Conservation (phyloP, 2,888 invertebrate species). For the Caenorhabditis parvicauda region DNA sequence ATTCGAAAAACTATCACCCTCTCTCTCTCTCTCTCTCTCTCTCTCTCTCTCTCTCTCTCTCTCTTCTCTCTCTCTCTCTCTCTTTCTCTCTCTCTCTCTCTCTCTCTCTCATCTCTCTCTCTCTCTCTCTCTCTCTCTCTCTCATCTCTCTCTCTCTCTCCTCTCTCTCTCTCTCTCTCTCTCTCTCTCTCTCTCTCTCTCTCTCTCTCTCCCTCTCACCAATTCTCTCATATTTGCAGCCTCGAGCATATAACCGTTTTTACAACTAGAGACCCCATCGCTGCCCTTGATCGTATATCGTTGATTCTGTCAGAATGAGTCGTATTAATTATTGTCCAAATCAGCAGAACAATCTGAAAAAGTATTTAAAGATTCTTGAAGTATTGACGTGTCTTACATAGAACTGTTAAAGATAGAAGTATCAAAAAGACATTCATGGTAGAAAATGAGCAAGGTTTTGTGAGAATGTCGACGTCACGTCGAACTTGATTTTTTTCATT, state of each 20-base stretch:
- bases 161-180: slow-evolving; percentile 8
- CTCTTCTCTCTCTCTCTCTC: not conserved
- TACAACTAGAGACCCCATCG: not conserved
- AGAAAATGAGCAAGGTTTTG: too few relatives aligned
- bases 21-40: not conserved
- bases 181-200: not conserved
- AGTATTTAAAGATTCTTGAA: too few relatives aligned
- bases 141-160: slow-evolving; percentile 8
- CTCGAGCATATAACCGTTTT: not conserved
- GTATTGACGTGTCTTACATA: too few relatives aligned
- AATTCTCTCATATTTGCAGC: not conserved
- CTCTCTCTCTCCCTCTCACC: not conserved
- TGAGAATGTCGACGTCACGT: too few relatives aligned
- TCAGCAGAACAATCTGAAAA: too few relatives aligned
- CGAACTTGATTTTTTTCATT: too few relatives aligned
- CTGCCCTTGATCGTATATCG: too few relatives aligned
- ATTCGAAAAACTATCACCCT: too few relatives aligned
- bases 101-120: not conserved
- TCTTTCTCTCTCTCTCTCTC: slow-evolving; percentile 1
- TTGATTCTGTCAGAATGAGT: too few relatives aligned
- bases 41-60: slow-evolving; percentile 4
- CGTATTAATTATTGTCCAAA: too few relatives aligned
- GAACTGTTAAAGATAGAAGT: too few relatives aligned
- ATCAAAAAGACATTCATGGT: too few relatives aligned
- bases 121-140: slow-evolving; percentile 1